Conservation (phyloP, 92 coral and sea anemone species). For the Siderastrea radians region DNA sequence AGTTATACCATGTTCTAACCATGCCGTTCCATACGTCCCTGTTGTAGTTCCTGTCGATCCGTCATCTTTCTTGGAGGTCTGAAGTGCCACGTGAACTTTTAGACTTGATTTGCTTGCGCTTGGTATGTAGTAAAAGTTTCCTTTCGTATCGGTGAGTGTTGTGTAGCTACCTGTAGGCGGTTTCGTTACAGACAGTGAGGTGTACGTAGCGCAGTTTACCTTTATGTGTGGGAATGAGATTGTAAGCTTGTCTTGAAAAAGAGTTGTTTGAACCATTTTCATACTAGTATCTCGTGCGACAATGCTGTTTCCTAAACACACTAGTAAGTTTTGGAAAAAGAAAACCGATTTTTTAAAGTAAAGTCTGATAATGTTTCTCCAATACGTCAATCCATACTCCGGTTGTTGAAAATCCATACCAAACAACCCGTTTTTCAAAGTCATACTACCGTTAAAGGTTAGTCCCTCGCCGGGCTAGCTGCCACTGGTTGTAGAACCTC, state of each 20-base stretch:
- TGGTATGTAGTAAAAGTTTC: constrained; percentile 65
- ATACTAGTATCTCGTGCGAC: neutral
- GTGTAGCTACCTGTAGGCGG: neutral
- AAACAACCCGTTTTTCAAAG: constrained; percentile 70
- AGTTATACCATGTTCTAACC: constrained; percentile 49
- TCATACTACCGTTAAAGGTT: constrained; percentile 59
- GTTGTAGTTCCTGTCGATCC: neutral
- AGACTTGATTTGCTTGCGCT: constrained; percentile 21
- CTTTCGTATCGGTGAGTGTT: constrained; percentile 61
- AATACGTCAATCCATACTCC: constrained; percentile 8
- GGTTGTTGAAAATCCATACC: constrained; percentile 82
- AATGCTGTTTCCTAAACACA: constrained; percentile 76
- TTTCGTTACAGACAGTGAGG: neutral
- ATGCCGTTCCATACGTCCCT: constrained; percentile 73
- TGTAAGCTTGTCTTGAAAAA: constrained; percentile 81
- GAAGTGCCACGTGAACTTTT: constrained; percentile 39
- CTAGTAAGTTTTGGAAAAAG: constrained; percentile 76
- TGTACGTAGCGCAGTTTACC: constrained; percentile 17
- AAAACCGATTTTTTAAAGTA: constrained; percentile 83
- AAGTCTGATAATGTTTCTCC: constrained; percentile 9
- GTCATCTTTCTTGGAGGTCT: constrained; percentile 40
- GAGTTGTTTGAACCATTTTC: constrained; percentile 68
- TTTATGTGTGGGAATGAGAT: constrained; percentile 17
- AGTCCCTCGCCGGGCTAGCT: constrained; percentile 85
- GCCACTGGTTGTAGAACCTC: constrained; percentile 60